Evolutionary conservation across 1,140 invertebrate genomes (phyloP), one percentile per base, ranked within the genome.

Genomic region (Xylocopa sonorina): DNA sequence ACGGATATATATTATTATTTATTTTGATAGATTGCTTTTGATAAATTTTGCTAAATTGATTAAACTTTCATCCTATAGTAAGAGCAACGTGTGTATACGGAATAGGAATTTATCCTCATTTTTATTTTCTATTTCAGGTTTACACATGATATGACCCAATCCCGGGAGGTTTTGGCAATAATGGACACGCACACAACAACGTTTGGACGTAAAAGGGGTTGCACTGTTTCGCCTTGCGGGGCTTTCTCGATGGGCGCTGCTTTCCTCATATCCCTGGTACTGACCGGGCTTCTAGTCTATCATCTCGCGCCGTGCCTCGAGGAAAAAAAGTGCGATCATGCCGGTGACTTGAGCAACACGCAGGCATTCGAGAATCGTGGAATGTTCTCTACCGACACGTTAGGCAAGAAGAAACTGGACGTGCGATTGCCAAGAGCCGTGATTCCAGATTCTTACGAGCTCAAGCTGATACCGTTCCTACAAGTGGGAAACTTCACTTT

Each of bases 401-500:
- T 80, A 82, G 84, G 84, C 80, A 88, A 91, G 83, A 93, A 85
- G 48, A 92, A 93, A 29, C 85, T 93, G 21, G 94, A 96, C 89
- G 95, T 96, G 6, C 93, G 96, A 82, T 90, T 97, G 74, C 96
- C 96, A 0, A 94, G 88, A 53, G 94, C 94, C 53, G 92, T 97
- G 0, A 89, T 94, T 24, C 96, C 96, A 0, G 90, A 95, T 29
- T 94, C 93, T 5, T 97, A 97, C 85, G 94, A 95, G 67, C 88
- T 97, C 2, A 94, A 94, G 81, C 87, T 97, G 48, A 94, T 95
- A 38, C 96, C 96, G 0, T 96, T 95, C 81, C 94, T 97, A 53
- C 93, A 93, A 89, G 94, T 95, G 85, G 94, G 94, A 1, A 97
- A 97, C 88, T 97, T 97, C 82, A 97, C 96, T 7, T 96, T 97